A percentile compares a stretch with the other conserved stretches of the same genome.
Evolutionary conservation across 2,888 invertebrate genomes (phyloP).

Genomic region (Myathropa florea): DNA sequence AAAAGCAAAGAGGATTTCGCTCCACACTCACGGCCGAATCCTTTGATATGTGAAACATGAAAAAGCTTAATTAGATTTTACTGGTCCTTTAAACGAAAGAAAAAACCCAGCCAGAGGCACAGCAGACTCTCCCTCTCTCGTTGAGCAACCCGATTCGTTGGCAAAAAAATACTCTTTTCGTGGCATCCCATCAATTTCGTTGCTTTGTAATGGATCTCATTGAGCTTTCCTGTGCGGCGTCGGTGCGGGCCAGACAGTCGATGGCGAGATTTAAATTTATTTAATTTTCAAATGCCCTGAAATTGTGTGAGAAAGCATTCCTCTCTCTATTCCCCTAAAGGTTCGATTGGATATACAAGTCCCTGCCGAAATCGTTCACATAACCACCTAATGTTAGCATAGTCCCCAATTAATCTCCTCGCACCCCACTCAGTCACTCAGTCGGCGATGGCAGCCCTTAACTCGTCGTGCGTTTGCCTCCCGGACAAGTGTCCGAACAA

Average conservation of each 20-base stretch:
- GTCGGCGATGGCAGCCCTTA: no score
- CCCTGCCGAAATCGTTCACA: not conserved
- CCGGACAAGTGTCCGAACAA: slow-evolving; percentile 47
- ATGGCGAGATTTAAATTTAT: not conserved
- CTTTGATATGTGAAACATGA: not conserved
- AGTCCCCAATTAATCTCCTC: slow-evolving; percentile 43
- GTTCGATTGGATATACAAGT: slow-evolving; percentile 14
- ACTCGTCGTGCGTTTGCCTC: slow-evolving; percentile 4
- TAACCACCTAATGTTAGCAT: not conserved
- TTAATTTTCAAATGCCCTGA: not conserved
- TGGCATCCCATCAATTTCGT: not conserved
- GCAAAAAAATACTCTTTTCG: not conserved
- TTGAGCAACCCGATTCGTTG: not conserved
- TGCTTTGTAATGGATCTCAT: not conserved
- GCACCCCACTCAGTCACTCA: no score
- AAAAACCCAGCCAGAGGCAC: no score
- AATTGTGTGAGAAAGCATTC: not conserved
- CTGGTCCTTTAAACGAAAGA: no score
- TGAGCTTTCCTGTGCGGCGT: no score
- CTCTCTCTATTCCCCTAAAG: not conserved
- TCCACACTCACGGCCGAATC: not conserved
- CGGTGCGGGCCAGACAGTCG: no score
- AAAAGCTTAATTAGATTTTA: not conserved
- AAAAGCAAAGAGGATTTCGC: not conserved
- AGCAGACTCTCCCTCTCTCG: not conserved